These are phyloP conservation scores for Desmophyllum pertusum DNA, from an alignment of 92 coral and sea anemone genomes.

Conservation along the genomic window DNA sequence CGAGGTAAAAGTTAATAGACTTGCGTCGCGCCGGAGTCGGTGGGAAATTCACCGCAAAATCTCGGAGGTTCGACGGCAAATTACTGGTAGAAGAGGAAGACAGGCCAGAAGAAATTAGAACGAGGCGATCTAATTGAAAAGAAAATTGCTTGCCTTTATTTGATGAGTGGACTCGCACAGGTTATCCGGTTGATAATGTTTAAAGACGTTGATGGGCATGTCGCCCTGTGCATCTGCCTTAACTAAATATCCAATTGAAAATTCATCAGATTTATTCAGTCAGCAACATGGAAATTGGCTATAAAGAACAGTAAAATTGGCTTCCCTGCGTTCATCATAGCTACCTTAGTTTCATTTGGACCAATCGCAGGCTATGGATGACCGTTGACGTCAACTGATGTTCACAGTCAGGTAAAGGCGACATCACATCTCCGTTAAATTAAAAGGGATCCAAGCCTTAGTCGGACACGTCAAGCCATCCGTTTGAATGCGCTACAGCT, in stretches of 20 bases:
- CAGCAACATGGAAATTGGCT: constrained; percentile 35
- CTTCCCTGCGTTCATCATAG: constrained; percentile 33
- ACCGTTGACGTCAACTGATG: constrained; percentile 40
- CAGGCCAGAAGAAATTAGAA: constrained; percentile 18
- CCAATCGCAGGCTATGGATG: constrained; percentile 40
- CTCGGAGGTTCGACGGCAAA: background rate
- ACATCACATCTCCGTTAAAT: constrained; percentile 38
- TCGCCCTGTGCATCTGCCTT: constrained; percentile 41
- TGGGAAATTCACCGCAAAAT: constrained; percentile 20
- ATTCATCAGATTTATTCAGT: constrained; percentile 36
- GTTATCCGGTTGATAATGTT: constrained; percentile 51
- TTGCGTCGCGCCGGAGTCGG: background rate
- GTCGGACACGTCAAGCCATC: constrained; percentile 16
- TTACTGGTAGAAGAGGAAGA: background rate
- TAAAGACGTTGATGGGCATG: constrained; percentile 37
- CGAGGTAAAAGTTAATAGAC: background rate
- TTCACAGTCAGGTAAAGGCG: constrained; percentile 11
- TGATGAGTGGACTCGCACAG: constrained; percentile 47
- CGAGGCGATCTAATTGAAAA: constrained; percentile 36
- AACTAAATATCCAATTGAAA: constrained; percentile 44
- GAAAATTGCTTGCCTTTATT: constrained; percentile 43
- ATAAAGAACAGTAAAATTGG: constrained; percentile 39
- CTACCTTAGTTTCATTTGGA: background rate
- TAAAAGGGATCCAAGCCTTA: constrained; percentile 3
- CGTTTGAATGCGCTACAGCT: background rate